These are phyloP conservation scores for Catharus minimus DNA, from an alignment of 2,113 vertebrate genomes.

Conservation along the genomic window DNA sequence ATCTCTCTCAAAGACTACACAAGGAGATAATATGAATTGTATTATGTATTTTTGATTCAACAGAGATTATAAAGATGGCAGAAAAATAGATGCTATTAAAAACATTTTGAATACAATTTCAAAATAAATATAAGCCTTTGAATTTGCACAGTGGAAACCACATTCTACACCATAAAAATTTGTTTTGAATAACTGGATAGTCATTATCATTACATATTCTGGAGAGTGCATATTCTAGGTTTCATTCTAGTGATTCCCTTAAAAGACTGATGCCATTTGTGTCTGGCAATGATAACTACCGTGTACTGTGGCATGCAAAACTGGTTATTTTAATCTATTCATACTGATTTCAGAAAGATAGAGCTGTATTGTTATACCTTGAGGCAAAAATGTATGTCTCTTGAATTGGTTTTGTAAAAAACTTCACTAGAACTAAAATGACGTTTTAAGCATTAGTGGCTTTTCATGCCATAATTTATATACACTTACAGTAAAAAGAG, in stretches of 20 bases:
- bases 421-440: neutral
- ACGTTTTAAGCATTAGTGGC: neutral
- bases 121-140: neutral
- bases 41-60: conserved; percentile 29
- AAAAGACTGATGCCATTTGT: neutral
- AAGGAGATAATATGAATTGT: neutral
- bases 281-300: neutral
- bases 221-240: neutral
- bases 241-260: neutral
- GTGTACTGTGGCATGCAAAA: neutral
- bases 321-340: neutral
- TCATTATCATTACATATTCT: neutral
- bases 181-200: neutral
- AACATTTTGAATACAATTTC: conserved; percentile 14
- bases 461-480: neutral
- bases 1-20: neutral
- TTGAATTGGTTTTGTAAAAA: neutral
- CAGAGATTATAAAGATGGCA: neutral
- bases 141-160: neutral
- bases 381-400: neutral
- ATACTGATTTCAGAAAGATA: neutral
- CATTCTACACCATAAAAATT: neutral
- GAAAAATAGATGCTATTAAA: neutral
- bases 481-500: neutral
- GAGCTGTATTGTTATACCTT: neutral